Evolutionary conservation across 2,113 vertebrate genomes (phyloP), one percentile per base, ranked within the genome.

Genomic region (Planiliza haematocheilus): DNA sequence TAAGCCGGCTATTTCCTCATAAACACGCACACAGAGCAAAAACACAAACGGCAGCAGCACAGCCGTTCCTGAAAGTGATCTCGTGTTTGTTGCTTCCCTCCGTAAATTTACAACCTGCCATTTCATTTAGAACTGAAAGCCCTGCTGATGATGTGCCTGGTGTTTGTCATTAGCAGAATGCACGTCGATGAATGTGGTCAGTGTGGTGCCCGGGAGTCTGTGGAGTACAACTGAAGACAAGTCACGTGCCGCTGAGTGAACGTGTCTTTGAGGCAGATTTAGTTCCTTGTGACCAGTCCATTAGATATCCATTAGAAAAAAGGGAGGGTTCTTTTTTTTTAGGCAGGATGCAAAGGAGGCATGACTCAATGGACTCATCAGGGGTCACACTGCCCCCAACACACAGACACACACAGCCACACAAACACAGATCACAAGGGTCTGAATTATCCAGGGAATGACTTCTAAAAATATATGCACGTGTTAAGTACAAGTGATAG

Each of bases 321-420:
- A 67, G n/a, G 10, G 8, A 7, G 5, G 18, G 57, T 53, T 78
- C 52, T 81, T 77, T 87, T 72, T 87, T 72, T 70, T 77, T 70
- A 78, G 73, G 4, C 10, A 56, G 30, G 67, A 73, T 69, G 50
- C 43, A 84, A 58, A 62, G 46, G 59, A 45, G 37, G 70, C 1
- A 10, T 77, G 70, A 71, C 50, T 77, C 49, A 61, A 73, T 2
- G 68, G 64, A 64, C 36, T 72, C 55, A 62, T 53, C 39, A 11
- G 13, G 43, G 52, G 46, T 61, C 59, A 60, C 3, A 17, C 38
- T 73, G 24, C 48, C 55, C 24, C 21, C 12, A 14, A 49, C 24
- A 38, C 6, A 48, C 36, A 46, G 12, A 39, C 34, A 43, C 49
- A 53, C 38, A 41, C 21, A 53, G 55, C 52, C 37, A 16, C 49